These are phyloP conservation scores for Andrena cerasifolii DNA, from an alignment of 1,140 invertebrate species.

Conservation along the genomic window DNA sequence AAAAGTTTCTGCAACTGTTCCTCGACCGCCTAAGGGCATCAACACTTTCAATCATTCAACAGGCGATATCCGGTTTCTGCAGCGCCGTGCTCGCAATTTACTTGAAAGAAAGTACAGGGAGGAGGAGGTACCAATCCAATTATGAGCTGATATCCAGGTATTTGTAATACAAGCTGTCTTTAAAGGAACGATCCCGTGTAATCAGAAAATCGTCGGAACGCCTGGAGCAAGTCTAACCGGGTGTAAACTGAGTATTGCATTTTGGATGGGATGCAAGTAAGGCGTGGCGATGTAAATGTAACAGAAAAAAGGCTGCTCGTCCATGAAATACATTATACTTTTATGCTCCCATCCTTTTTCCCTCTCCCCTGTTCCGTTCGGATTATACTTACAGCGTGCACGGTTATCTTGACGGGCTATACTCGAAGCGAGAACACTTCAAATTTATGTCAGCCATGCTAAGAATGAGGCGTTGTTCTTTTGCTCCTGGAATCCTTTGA, in stretches of 20 bases:
- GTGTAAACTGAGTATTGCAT: conserved; percentile 4
- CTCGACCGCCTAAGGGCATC: no score
- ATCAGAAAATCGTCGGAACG: conserved; percentile 11
- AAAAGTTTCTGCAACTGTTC: no score
- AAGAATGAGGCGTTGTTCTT: not conserved
- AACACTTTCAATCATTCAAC: not conserved
- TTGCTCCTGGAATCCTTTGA: not conserved
- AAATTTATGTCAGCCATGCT: not conserved
- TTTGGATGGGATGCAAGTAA: conserved; percentile 6
- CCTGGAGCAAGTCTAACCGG: conserved; percentile 9
- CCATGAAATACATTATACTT: not conserved
- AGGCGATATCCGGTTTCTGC: not conserved
- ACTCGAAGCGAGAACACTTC: not conserved
- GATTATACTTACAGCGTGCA: conserved; percentile 7
- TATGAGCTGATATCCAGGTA: not conserved
- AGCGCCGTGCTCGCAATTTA: not conserved
- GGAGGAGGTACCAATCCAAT: not conserved
- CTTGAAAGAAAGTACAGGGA: not conserved
- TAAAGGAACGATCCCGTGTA: not conserved
- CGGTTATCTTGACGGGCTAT: not conserved
- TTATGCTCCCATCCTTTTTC: not conserved
- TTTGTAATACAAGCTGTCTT: conserved; percentile 3
- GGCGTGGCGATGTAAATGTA: not conserved
- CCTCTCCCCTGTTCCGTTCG: no score
- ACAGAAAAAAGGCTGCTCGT: not conserved